These are phyloP conservation scores for Platichthys stellatus DNA, from an alignment of 2,113 vertebrate species.

Conservation along the genomic window DNA sequence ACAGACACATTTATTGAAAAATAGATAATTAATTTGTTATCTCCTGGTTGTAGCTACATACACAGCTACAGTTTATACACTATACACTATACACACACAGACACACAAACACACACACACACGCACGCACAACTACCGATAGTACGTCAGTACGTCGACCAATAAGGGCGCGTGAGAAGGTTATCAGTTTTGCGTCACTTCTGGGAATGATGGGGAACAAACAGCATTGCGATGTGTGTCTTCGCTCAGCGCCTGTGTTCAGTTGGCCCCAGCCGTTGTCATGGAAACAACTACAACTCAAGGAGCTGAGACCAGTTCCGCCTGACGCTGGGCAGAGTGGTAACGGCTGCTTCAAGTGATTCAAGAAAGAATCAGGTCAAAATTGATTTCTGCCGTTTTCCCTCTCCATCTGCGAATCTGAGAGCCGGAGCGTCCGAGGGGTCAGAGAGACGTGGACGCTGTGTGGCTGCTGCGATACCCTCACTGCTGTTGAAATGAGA, in stretches of 20 bases:
- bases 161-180: slow-evolving; percentile 47
- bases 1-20: neutral
- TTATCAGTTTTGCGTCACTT: slow-evolving; percentile 71
- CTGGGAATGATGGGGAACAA: slow-evolving; percentile 73
- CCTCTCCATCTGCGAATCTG: slow-evolving; percentile 39
- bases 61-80: neutral
- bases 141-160: slow-evolving; percentile 31
- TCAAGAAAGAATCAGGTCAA: slow-evolving; percentile 54
- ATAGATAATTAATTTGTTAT: neutral
- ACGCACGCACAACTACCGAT: slow-evolving; percentile 1
- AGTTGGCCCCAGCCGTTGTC: slow-evolving; percentile 68
- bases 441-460: slow-evolving; percentile 26
- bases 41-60: too few species aligned
- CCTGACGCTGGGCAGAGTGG: slow-evolving; percentile 51
- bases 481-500: slow-evolving; percentile 54
- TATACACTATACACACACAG: neutral
- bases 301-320: slow-evolving; percentile 65
- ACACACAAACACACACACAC: neutral
- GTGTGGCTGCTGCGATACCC: slow-evolving; percentile 6
- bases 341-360: slow-evolving; percentile 41
- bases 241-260: slow-evolving; percentile 69
- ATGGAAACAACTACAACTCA: slow-evolving; percentile 78
- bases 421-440: neutral
- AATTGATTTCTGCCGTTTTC: slow-evolving; percentile 46
- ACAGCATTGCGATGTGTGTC: slow-evolving; percentile 75